Evolutionary conservation across 2,113 vertebrate genomes (phyloP).

Genomic region (Aspiorhynchus laticeps): DNA sequence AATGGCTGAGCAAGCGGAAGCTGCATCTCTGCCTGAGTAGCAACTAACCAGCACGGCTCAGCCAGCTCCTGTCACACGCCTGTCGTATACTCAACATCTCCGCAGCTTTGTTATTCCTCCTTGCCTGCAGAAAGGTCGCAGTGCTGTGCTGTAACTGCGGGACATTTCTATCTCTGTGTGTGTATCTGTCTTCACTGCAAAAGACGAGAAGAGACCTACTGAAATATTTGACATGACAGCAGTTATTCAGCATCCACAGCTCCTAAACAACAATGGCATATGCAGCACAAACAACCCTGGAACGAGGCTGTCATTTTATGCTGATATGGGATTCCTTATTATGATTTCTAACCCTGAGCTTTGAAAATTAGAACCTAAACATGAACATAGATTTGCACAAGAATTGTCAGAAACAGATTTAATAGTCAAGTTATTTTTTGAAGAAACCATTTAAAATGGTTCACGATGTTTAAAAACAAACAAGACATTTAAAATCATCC

Average conservation of each 20-base stretch:
- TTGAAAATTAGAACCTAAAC: neutral
- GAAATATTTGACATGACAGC: slow-evolving; percentile 62
- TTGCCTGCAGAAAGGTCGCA: slow-evolving; percentile 64
- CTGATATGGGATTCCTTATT: slow-evolving; percentile 4
- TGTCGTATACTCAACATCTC: slow-evolving; percentile 69
- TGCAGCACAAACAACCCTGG: slow-evolving; percentile 32
- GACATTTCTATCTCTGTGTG: slow-evolving; percentile 54
- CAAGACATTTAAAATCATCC: neutral
- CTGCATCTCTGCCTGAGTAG: slow-evolving; percentile 36
- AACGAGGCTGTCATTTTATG: neutral
- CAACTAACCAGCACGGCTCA: slow-evolving; percentile 46
- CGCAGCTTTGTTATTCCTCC: slow-evolving; percentile 71
- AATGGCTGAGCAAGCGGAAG: slow-evolving; percentile 69
- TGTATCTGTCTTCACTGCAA: slow-evolving; percentile 33
- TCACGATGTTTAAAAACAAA: neutral
- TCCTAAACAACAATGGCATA: slow-evolving; percentile 52
- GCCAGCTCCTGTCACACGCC: slow-evolving; percentile 67
- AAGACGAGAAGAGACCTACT: slow-evolving; percentile 47
- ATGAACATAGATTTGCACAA: neutral
- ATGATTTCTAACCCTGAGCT: neutral
- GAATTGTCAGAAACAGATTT: neutral
- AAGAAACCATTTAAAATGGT: neutral
- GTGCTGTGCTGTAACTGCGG: slow-evolving; percentile 58
- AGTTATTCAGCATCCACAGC: slow-evolving; percentile 54
- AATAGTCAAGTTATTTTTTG: neutral